Evolutionary conservation across 2,113 vertebrate species (phyloP).

Genomic region (Otus sunia): DNA sequence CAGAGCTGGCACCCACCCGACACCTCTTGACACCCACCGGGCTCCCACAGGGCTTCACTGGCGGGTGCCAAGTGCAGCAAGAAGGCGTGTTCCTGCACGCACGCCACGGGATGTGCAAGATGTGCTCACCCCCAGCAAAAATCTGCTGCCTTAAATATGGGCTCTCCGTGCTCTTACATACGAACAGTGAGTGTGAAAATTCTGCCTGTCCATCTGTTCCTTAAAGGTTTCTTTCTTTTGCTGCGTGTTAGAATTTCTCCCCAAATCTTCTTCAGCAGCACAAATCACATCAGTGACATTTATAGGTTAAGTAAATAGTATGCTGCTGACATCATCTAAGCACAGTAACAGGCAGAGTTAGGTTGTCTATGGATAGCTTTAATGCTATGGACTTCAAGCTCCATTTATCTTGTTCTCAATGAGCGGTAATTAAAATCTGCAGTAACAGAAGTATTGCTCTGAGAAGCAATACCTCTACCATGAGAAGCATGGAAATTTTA

Average conservation of each 20-base stretch:
- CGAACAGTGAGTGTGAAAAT: slow-evolving; percentile 32
- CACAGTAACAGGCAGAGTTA: slow-evolving; percentile 18
- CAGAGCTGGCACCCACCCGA: not conserved
- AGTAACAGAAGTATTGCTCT: not conserved
- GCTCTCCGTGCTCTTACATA: not conserved
- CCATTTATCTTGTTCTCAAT: not conserved
- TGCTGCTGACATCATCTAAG: slow-evolving; percentile 49
- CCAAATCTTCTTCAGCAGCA: slow-evolving; percentile 17
- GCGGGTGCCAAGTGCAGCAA: fast-evolving
- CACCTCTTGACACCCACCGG: fast-evolving
- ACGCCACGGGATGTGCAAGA: not conserved
- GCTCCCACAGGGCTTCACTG: not conserved
- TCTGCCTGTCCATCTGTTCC: slow-evolving; percentile 41
- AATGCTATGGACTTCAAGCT: not conserved
- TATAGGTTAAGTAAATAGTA: slow-evolving; percentile 37
- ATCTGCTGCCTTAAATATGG: slow-evolving; percentile 34
- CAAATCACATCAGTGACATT: slow-evolving; percentile 36
- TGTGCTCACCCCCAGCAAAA: slow-evolving; percentile 43
- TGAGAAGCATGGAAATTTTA: not conserved
- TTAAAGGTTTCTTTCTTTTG: slow-evolving; percentile 24
- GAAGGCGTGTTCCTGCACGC: not conserved
- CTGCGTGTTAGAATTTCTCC: not conserved
- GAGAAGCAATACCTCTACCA: not conserved
- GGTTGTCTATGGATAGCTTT: not conserved
- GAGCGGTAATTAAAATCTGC: not conserved